Base-by-base conservation (phyloP, 1,140 invertebrate species). In the Drosophila pruinosa region DNA sequence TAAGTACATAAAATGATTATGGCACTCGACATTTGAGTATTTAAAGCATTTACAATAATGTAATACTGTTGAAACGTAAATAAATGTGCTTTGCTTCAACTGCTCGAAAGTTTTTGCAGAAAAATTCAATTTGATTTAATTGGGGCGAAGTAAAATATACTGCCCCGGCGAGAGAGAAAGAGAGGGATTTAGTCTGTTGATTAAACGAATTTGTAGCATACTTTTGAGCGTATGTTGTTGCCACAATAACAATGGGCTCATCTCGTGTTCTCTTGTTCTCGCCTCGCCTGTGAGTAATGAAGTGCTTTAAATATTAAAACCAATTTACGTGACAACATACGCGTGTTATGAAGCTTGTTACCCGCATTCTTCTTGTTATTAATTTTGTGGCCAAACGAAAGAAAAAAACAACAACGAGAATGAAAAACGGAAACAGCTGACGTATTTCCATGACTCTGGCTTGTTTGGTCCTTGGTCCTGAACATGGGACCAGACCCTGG, bases 221-320 rank as follows among this genome's bases (percentile, higher is more conserved):
- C 73, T 75, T 79, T 80, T 56, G 34, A 41, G 43, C 36, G 62
- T n/a, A 36, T 28, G 15, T 50, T 52, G 43, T 34, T 28, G 61
- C 17, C 36, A 31, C 22, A 31, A 31, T 43, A 43, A 31, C 22
- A 31, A 31, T 43, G 50, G 21, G 39, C 14, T n/a, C n/a, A 31
- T 12, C n/a, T n/a, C n/a, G n/a, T 12, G 31, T 21, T 21, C 22
- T 31, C 17, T 19, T 3, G 10, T 19, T 34, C 28, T 50, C 38
- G 45, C 39, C 52, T 28, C 22, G 6, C 3, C 39, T 12, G 67
- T 61, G 74, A 82, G 82, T 82, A 88, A 88, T 88, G 82, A 81
- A 88, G 72, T 88, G 82, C 72, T 76, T 88, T 82, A 88, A 88
- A 88, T 88, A 88, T 88, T 88, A 88, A 88, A 88, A 88, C 82